Evolutionary conservation across 2,113 vertebrate species (phyloP).

Genomic region (Oryzias celebensis): DNA sequence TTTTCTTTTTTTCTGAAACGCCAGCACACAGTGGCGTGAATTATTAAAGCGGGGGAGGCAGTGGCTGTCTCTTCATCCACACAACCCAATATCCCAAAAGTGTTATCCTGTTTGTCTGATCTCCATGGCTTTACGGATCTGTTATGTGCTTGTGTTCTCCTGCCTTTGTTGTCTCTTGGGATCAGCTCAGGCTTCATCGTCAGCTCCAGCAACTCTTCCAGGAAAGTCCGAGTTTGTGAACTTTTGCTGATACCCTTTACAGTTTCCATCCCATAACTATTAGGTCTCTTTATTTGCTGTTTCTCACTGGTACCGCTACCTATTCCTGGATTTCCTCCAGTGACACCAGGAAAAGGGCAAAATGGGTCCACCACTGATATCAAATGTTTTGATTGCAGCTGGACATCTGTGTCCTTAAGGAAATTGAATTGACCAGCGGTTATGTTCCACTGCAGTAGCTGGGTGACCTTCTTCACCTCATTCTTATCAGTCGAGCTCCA

Average conservation of each 20-base stretch:
- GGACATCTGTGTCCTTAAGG: slow-evolving; percentile 65
- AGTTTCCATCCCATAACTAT: slow-evolving; percentile 10
- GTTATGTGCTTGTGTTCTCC: slow-evolving; percentile 35
- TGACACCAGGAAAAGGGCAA: slow-evolving; percentile 57
- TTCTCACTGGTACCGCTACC: slow-evolving; percentile 9
- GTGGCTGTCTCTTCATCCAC: slow-evolving; percentile 45
- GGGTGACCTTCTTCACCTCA: slow-evolving; percentile 58
- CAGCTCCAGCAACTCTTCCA: slow-evolving; percentile 38
- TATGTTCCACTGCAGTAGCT: slow-evolving; percentile 57
- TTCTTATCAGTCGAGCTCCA: slow-evolving; percentile 66
- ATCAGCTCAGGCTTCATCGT: slow-evolving; percentile 48
- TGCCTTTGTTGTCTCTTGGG: slow-evolving; percentile 26
- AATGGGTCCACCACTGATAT: slow-evolving; percentile 52
- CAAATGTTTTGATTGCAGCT: slow-evolving; percentile 65
- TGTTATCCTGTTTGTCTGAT: slow-evolving; percentile 55
- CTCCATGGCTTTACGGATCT: slow-evolving; percentile 39
- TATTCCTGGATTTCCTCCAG: slow-evolving; percentile 18
- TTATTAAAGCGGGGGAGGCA: slow-evolving; percentile 57
- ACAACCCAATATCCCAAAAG: slow-evolving; percentile 37
- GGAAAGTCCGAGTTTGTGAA: slow-evolving; percentile 60
- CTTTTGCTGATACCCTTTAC: slow-evolving; percentile 38
- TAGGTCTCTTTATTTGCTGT: slow-evolving; percentile 9
- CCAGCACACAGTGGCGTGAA: slow-evolving; percentile 55
- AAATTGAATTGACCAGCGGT: slow-evolving; percentile 68
- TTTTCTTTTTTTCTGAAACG: slow-evolving; percentile 51